Conservation (phyloP, 53 echinoderm and acorn worm species). For the Holothuria scabra region DNA sequence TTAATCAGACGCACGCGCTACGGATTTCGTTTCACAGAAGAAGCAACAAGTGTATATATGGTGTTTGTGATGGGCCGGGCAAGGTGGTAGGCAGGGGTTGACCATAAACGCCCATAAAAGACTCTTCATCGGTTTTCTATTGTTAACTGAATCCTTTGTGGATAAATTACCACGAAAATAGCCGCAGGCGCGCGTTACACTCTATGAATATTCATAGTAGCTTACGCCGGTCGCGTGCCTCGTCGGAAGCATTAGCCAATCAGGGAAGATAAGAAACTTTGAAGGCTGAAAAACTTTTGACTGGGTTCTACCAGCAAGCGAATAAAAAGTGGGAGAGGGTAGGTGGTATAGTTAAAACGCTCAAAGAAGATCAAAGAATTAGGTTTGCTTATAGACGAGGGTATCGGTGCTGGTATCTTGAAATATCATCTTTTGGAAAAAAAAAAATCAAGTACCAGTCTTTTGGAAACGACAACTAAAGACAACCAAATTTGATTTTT, state of each 20-base stretch:
- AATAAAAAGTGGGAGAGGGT: background rate
- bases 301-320: background rate
- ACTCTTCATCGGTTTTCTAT: background rate
- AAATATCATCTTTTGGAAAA: too few species aligned
- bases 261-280: background rate
- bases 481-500: background rate
- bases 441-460: too few species aligned
- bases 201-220: background rate
- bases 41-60: background rate
- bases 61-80: constrained; percentile 3
- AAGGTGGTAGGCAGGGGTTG: constrained; percentile 10
- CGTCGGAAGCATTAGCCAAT: background rate
- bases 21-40: background rate
- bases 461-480: too few species aligned
- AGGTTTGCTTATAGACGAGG: too few species aligned
- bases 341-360: too few species aligned
- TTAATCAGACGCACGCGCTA: constrained; percentile 29
- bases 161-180: background rate
- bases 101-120: background rate
- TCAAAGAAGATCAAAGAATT: too few species aligned
- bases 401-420: too few species aligned
- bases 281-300: too few species aligned
- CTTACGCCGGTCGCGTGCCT: background rate
- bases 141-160: constrained; percentile 4
- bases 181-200: background rate